phyloP scores from a whole-genome alignment of 2,888 invertebrate species.

The Tryphoninae sp. region DNA sequence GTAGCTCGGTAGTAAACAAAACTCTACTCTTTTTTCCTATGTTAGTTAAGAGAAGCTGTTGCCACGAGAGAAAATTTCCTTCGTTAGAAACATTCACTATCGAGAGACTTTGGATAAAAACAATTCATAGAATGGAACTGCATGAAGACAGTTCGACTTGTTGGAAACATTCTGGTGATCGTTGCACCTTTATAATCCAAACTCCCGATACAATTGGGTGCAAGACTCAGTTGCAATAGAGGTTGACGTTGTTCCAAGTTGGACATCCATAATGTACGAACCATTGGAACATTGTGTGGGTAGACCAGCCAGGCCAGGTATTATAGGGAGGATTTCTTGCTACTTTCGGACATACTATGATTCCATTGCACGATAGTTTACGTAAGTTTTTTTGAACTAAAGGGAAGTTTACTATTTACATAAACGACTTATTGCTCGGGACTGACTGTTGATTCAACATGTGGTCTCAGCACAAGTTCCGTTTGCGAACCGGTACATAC shows the following conservation, averaged over 20 bases:
- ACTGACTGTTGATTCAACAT: constrained; percentile 61
- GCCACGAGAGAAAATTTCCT: too few species aligned
- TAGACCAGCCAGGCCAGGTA: background rate
- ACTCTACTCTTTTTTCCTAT: too few species aligned
- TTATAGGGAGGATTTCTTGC: background rate
- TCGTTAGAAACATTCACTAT: too few species aligned
- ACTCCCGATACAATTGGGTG: too few species aligned
- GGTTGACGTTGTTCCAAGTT: too few species aligned
- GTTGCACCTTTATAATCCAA: too few species aligned
- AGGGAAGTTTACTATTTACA: constrained; percentile 69
- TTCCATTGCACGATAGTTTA: background rate
- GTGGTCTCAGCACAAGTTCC: constrained; percentile 37
- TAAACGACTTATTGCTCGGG: constrained; percentile 67
- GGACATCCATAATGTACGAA: background rate
- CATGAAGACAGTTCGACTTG: too few species aligned
- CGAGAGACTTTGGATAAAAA: too few species aligned
- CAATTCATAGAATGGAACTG: too few species aligned
- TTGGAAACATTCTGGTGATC: too few species aligned
- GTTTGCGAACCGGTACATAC: background rate
- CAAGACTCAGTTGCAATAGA: too few species aligned
- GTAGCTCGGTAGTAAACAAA: background rate
- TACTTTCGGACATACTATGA: constrained; percentile 5
- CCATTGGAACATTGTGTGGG: background rate
- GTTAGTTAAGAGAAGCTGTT: too few species aligned
- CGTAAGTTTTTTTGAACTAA: constrained; percentile 16